A percentile compares a stretch with the other conserved stretches of the same genome.
phyloP scores from a whole-genome alignment of 2,888 invertebrate species.

The Diaphora mendica region DNA sequence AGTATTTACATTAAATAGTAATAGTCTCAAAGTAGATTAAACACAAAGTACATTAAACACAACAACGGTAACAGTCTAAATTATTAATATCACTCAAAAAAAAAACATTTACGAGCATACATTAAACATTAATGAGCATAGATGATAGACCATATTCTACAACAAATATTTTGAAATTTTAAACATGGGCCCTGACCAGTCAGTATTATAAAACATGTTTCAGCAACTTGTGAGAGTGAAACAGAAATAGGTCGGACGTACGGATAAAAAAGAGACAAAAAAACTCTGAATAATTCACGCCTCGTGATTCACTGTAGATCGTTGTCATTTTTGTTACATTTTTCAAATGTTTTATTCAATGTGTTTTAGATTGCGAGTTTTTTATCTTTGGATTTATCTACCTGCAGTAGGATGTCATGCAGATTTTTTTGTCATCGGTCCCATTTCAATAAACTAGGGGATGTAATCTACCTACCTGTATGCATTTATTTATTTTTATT shows the following conservation, averaged over 20 bases:
- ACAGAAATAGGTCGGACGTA: conserved; percentile 20
- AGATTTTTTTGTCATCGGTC: neutral
- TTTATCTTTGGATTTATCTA: no score
- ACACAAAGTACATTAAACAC: no score
- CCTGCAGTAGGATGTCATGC: neutral
- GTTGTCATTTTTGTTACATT: conserved; percentile 52
- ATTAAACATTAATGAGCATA: conserved; percentile 29
- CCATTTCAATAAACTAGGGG: neutral
- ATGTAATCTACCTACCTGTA: no score
- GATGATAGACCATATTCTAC: conserved; percentile 27
- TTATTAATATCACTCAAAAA: neutral
- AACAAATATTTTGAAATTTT: conserved; percentile 27
- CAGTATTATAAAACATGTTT: conserved; percentile 1
- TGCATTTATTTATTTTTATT: neutral
- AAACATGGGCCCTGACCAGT: neutral
- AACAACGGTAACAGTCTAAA: neutral
- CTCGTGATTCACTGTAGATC: conserved; percentile 61
- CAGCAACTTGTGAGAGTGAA: conserved; percentile 13
- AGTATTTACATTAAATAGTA: no score
- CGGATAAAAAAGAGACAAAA: conserved; percentile 46
- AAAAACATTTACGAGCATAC: no score
- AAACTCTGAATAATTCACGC: conserved; percentile 64
- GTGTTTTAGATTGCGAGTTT: conserved; percentile 33
- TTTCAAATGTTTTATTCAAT: conserved; percentile 59
- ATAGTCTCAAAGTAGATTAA: no score